Evolutionary conservation across 2,113 vertebrate species (phyloP).

Genomic region (Heloderma charlesbogerti): DNA sequence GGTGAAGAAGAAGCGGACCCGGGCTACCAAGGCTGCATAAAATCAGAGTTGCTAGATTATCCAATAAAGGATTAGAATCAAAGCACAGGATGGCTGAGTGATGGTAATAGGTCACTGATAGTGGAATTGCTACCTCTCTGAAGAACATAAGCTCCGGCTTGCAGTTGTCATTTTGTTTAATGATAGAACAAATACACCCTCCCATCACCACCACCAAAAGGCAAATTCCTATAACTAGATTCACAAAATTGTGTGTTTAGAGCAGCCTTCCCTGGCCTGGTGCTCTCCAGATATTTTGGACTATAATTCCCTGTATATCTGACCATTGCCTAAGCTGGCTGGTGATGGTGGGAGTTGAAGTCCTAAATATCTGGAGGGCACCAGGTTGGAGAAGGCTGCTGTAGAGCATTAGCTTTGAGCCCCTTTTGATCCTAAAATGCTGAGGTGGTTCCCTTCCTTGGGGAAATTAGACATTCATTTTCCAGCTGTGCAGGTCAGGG

Average conservation of each 20-base stretch:
- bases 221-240: not conserved
- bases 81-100: not conserved
- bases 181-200: too few species aligned
- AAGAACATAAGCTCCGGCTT: not conserved
- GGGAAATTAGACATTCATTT: not conserved
- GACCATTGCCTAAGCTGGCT: too few species aligned
- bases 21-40: conserved; percentile 86
- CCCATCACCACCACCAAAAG: fast-evolving
- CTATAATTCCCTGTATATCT: too few species aligned
- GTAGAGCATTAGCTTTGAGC: not conserved
- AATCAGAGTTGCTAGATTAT: conserved; percentile 10
- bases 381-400: not conserved
- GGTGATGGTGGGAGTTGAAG: not conserved
- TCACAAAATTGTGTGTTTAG: not conserved
- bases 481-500: not conserved
- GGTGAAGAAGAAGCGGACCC: conserved; percentile 90
- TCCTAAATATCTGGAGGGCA: not conserved
- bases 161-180: not conserved
- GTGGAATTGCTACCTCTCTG: not conserved
- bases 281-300: too few species aligned
- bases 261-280: not conserved
- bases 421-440: not conserved
- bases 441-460: not conserved
- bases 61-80: conserved; percentile 28
- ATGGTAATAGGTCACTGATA: not conserved